A percentile compares a stretch with the other conserved stretches of the same genome.
Conservation (phyloP, 2,797 vertebrate genomes). For the Silurus aristotelis region DNA sequence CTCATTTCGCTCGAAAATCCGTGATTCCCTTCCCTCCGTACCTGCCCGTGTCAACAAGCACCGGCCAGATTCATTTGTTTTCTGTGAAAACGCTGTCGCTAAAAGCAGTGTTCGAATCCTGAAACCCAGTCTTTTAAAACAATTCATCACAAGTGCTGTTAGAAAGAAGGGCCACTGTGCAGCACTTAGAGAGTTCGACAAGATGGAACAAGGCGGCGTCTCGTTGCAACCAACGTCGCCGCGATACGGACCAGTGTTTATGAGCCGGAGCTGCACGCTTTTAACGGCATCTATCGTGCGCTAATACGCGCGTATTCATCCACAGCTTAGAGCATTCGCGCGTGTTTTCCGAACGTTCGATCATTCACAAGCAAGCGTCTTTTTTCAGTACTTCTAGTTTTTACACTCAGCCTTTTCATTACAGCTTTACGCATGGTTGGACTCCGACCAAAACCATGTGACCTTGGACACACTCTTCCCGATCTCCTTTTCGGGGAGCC, state of each 20-base stretch:
- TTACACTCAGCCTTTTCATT: constrained; percentile 70
- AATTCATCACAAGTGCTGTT: background rate
- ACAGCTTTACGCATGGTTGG: constrained; percentile 67
- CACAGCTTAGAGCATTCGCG: constrained; percentile 23
- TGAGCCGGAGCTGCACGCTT: constrained; percentile 46
- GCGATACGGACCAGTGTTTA: no score
- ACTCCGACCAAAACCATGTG: constrained; percentile 74
- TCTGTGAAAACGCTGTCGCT: constrained; percentile 30
- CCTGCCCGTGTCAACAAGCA: constrained; percentile 22
- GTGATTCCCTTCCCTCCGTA: background rate
- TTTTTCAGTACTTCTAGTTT: constrained; percentile 52
- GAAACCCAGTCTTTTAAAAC: background rate
- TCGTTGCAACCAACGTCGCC: no score
- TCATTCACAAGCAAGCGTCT: constrained; percentile 8
- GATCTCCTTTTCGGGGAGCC: constrained; percentile 55
- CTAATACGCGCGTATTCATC: constrained; percentile 62
- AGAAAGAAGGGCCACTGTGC: constrained; percentile 18
- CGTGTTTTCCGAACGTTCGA: background rate
- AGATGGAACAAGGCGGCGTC: background rate
- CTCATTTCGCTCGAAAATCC: background rate
- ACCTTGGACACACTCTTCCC: constrained; percentile 70
- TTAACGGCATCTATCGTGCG: constrained; percentile 66
- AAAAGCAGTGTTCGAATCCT: background rate
- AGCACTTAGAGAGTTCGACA: background rate
- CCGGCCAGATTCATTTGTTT: constrained; percentile 25